Base-by-base conservation (phyloP, 2,888 invertebrate genomes). In the Phyllotreta cruciferae region DNA sequence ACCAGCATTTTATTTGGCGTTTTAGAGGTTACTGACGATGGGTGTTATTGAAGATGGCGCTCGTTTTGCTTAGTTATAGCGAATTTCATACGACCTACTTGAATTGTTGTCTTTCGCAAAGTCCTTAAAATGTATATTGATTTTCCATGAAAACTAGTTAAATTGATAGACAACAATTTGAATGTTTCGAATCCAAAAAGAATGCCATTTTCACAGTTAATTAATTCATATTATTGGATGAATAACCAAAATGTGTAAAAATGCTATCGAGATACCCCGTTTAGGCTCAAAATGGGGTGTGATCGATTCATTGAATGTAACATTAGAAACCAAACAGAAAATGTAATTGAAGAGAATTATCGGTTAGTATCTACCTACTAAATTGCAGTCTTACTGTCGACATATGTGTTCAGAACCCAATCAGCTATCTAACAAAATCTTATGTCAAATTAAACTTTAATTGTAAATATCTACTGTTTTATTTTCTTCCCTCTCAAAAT, bases 341-440 rank as follows among this genome's bases (percentile, higher is more conserved):
- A 56, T 41, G 62, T 57, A 64, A 65, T 61, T 69, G 71, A 11
- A 69, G 75, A 74, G 76, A 77, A 77, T 75, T 78, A 78, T 78
- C 75, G 74, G 77, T 73, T 79, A 80, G 79, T 79, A 79, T 78
- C 79, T 80, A 79, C 24, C 24, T 24, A 24, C 24, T 78, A 78
- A 74, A 77, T 77, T 76, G 77, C 79, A 80, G 79, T 79, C 78
- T 78, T 78, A 80, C 80, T 79, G 80, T 80, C 77, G 73, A 77
- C 79, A 80, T 80, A 81, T 81, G 81, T 82, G 81, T 82, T 81
- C 81, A 81, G 77, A 79, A 80, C 79, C 80, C 81, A 81, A 81
- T 81, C 81, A 81, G 79, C 79, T 80, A 79, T 77, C 77, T 79
- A 79, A 70, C 24, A 24, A 24, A 24, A 77, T 79, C 78, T 79